Percentiles rank a stretch among this genome's conserved stretches.
Conservation (phyloP, 2,113 vertebrate genomes). For the Anthoscopus minutus region DNA sequence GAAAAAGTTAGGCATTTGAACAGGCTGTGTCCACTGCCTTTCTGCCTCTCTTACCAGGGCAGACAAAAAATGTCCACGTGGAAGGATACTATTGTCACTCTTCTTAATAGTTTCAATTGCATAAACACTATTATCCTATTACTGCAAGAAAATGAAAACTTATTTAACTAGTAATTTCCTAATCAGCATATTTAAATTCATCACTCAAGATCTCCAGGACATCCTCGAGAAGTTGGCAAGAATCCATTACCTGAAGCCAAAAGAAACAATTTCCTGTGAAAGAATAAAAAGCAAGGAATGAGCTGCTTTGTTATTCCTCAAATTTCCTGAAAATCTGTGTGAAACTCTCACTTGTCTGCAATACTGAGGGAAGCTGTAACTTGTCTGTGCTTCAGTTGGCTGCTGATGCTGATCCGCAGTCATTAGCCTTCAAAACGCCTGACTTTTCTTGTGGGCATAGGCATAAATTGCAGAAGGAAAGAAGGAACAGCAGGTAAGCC, state of each 20-base stretch:
- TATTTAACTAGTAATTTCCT: not conserved
- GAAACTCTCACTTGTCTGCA: not conserved
- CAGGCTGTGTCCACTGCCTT: not conserved
- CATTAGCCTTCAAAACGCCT: not conserved
- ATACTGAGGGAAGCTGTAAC: not conserved
- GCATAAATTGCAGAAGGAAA: not conserved
- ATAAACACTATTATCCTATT: not conserved
- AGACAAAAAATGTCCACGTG: not conserved
- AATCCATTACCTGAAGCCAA: not conserved
- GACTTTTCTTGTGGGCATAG: not conserved
- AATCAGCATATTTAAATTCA: not conserved
- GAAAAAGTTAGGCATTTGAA: not conserved
- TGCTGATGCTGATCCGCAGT: not conserved
- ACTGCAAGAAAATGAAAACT: not conserved
- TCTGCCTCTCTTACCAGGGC: not conserved
- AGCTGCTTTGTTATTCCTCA: not conserved
- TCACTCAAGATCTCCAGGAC: not conserved
- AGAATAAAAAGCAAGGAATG: not conserved
- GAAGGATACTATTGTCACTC: not conserved
- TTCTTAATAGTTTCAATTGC: not conserved
- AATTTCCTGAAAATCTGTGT: not conserved
- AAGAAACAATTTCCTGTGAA: not conserved
- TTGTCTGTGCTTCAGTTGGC: not conserved
- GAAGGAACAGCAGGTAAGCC: not conserved
- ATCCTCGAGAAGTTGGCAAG: fast-evolving